Base-by-base conservation (phyloP, 1,140 invertebrate species). In the Drosophila teissieri region DNA sequence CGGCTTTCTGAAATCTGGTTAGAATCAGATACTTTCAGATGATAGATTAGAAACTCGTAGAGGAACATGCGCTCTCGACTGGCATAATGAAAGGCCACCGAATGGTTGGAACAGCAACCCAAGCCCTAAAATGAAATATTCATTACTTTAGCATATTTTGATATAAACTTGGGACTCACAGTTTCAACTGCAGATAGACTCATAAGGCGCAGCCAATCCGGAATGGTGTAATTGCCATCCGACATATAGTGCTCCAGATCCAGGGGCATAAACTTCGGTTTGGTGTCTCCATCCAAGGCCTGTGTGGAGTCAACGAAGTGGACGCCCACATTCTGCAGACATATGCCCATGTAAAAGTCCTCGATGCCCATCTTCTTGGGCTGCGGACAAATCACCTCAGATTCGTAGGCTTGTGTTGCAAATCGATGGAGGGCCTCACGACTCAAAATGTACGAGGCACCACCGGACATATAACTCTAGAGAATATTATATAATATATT, bases 311-410 rank as follows among this genome's bases (percentile, higher is more conserved):
- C 83, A 4, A 88, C 61, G 4, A 88, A 63, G 22, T 94, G 95
- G 0, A 99, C 98, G 1, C 96, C 96, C n/a, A 99, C 94, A 49
- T 95, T 96, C 83, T 97, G 95, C 72, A 99, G 92, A 91, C 98
- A 99, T 91, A 96, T 97, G 73, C 98, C 98, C 94, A 99, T 97
- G 92, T 98, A 97, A 0, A 97, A 97, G 91, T 99, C 98, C 91
- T 99, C 98, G 0, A 97, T 95, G 11, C 96, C 97, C 45, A 94
- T 95, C 74, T 95, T 94, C 78, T 94, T 55, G 93, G 80, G 83
- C 24, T 72, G 93, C 3, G 82, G 93, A 91, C 97, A 98, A 8
- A 95, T 94, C 1, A 94, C 94, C 10, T 93, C 92, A 52, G 97
- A 94, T 0, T 94, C 94, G 40, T 98, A 92, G 0, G 94, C 96